Evolutionary conservation across 2,797 vertebrate species (phyloP).

Genomic region (Limnodromus scolopaceus): DNA sequence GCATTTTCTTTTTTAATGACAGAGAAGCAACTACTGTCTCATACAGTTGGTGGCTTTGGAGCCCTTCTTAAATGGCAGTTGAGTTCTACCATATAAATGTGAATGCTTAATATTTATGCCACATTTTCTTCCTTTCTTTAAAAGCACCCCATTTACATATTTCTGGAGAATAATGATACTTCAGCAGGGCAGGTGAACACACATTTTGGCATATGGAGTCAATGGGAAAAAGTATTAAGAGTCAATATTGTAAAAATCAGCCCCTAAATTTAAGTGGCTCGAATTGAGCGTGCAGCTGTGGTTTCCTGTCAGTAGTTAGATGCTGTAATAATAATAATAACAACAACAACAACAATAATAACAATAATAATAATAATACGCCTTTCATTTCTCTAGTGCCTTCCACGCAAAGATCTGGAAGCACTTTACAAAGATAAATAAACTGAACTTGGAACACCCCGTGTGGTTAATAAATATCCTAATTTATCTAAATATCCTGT

Average conservation of each 20-base stretch:
- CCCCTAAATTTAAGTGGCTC: constrained; percentile 51
- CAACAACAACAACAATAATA: constrained; percentile 56
- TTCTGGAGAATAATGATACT: constrained; percentile 61
- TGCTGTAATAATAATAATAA: constrained; percentile 63
- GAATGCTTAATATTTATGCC: constrained; percentile 30
- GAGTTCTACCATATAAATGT: constrained; percentile 1
- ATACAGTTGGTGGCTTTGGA: constrained; percentile 38
- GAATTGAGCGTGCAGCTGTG: constrained; percentile 52
- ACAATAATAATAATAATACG: constrained; percentile 57
- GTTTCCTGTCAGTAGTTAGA: constrained; percentile 62
- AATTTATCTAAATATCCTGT: constrained; percentile 33
- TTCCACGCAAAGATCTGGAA: constrained; percentile 65
- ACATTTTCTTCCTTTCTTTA: constrained; percentile 43
- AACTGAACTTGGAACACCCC: constrained; percentile 55
- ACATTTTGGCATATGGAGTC: constrained; percentile 34
- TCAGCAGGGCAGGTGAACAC: constrained; percentile 58
- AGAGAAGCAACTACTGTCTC: constrained; percentile 6
- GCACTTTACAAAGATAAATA: constrained; percentile 65
- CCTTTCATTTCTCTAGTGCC: constrained; percentile 69
- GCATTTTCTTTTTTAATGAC: constrained; percentile 27
- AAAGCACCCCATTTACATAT: constrained; percentile 27
- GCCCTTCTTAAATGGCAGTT: constrained; percentile 14
- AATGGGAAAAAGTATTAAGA: constrained; percentile 37
- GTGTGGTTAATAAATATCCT: constrained; percentile 56
- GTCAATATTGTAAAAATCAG: constrained; percentile 55